Conservation (phyloP, 2,888 invertebrate species). For the Rhingia rostrata region DNA sequence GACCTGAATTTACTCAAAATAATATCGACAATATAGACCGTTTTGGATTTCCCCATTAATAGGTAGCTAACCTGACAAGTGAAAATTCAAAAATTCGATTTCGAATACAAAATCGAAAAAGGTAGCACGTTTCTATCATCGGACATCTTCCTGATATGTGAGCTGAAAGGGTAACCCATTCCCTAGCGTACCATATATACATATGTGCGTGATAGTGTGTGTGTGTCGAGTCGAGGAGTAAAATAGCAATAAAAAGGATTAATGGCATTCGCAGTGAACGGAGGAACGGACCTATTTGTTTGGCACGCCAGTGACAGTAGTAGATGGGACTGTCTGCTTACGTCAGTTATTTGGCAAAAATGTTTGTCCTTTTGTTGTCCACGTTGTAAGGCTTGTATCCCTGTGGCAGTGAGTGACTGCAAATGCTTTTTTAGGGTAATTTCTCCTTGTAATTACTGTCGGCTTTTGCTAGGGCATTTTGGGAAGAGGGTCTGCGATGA, state of each 20-base stretch:
- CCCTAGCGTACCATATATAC: too few relatives aligned
- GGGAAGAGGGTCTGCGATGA: not conserved
- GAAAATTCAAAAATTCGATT: constrained; percentile 1
- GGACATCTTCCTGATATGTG: not conserved
- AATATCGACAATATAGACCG: constrained; percentile 30
- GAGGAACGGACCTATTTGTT: constrained; percentile 22
- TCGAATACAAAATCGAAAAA: constrained; percentile 17
- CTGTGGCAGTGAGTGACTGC: not conserved
- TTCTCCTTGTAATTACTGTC: constrained; percentile 28
- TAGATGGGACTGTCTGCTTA: constrained; percentile 31
- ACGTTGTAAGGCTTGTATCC: not conserved
- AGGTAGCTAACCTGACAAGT: constrained; percentile 19
- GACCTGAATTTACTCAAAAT: constrained; percentile 49
- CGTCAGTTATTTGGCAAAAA: constrained; percentile 39
- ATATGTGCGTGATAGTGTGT: too few relatives aligned
- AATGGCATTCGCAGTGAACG: constrained; percentile 32
- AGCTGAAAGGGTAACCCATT: too few relatives aligned
- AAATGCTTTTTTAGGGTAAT: constrained; percentile 21
- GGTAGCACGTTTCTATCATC: constrained; percentile 18
- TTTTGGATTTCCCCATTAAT: not conserved
- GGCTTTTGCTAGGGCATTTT: not conserved
- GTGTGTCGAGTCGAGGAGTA: not conserved
- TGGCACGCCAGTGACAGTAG: constrained; percentile 14
- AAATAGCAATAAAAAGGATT: constrained; percentile 53
- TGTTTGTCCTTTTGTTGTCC: constrained; percentile 4